Evolutionary conservation across 2,797 vertebrate species (phyloP).

Genomic region (Rhabdomys pumilio): DNA sequence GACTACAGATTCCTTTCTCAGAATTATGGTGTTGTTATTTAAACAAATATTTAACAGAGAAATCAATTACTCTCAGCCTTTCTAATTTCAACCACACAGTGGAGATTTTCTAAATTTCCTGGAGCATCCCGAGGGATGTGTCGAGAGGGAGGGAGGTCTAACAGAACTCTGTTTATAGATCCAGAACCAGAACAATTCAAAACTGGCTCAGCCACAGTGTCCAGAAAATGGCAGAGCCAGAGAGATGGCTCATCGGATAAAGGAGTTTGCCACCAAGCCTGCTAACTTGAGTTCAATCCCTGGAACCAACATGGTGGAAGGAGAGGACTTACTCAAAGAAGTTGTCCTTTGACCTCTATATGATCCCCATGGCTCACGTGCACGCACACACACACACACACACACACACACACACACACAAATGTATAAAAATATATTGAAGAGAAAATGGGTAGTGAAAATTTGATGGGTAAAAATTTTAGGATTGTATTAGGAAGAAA

Average conservation of each 20-base stretch:
- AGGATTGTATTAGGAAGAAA: background rate
- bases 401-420: too few species aligned
- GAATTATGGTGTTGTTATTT: conserved; percentile 21
- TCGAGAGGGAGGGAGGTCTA: background rate
- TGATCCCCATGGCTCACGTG: background rate
- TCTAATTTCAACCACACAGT: background rate
- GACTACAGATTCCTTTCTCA: conserved; percentile 10
- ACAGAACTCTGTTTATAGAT: background rate
- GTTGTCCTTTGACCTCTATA: background rate
- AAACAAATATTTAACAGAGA: conserved; percentile 26
- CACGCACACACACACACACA: too few species aligned
- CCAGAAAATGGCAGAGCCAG: background rate
- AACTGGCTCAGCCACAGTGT: background rate
- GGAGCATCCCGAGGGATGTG: accelerated
- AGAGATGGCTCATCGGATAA: too few species aligned
- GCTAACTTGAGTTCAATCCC: background rate
- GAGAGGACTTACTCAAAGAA: background rate
- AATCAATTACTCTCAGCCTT: conserved; percentile 8
- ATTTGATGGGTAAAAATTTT: background rate
- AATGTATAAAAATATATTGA: background rate
- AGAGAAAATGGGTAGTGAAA: background rate
- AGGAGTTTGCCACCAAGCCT: background rate
- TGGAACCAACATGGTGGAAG: background rate
- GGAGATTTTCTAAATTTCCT: background rate
- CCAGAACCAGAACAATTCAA: background rate